A percentile compares a stretch with the other conserved stretches of the same genome.
These are phyloP conservation scores for Microcebus tavaratra DNA, from an alignment of 2,113 vertebrate genomes.

Conservation along the genomic window DNA sequence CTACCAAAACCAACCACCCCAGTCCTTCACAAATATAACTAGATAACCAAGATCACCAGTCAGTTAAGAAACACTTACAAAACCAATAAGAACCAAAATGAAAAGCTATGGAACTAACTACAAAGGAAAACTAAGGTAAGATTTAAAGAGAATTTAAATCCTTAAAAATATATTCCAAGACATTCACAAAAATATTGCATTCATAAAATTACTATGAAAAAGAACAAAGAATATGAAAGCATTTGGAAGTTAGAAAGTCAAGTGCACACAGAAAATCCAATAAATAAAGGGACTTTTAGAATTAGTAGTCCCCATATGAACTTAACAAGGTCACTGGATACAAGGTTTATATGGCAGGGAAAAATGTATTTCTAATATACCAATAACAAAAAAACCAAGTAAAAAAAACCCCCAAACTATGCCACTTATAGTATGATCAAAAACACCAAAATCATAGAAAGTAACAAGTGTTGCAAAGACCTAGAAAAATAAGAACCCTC, in stretches of 20 bases:
- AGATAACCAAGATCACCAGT: neutral
- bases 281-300: neutral
- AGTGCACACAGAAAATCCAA: conserved; percentile 32
- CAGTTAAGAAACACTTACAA: neutral
- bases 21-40: conserved; percentile 5
- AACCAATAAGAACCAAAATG: conserved; percentile 5
- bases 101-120: neutral
- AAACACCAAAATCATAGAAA: neutral
- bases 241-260: conserved; percentile 17
- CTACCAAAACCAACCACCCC: conserved; percentile 33
- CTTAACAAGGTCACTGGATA: neutral
- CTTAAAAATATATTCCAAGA: neutral
- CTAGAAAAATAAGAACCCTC: neutral
- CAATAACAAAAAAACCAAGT: neutral
- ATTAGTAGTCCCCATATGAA: neutral
- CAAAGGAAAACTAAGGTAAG: neutral
- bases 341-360: neutral
- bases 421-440: neutral
- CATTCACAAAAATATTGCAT: neutral
- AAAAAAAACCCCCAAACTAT: neutral
- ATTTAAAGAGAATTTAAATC: conserved; percentile 14
- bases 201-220: conserved; percentile 3
- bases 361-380: neutral
- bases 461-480: neutral
- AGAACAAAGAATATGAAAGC: neutral